Evolutionary conservation across 2,113 vertebrate species (phyloP), one percentile per base, ranked within the genome.

Genomic region (Atherinomorus stipes): DNA sequence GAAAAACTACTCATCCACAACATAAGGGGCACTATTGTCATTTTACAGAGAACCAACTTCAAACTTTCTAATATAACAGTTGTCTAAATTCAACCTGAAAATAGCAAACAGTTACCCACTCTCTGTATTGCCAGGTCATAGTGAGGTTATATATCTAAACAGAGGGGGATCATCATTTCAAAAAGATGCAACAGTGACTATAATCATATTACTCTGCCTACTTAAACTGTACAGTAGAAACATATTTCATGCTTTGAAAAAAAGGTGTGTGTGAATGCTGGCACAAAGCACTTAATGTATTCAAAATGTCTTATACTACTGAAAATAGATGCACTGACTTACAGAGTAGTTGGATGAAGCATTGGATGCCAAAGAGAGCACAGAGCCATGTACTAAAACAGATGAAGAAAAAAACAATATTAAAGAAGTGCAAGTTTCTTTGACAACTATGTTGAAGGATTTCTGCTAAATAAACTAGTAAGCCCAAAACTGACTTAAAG

Each of bases 311-410:
- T 11, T n/a, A 22, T 4, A 16, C 9, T 23, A 34, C 13, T 10
- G 22, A 56, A n/a, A 37, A 44, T 28, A n/a, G 21, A 18, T 54
- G 58, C 22, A 9, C 85, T 13, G 74, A 94, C 98, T 98, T 93
- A 99, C 98, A 63, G 97, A 99, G 90, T 98, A 97, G 77, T 95
- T 98, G 65, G 98, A 99, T 38, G 98, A 99, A 0, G 97, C 96
- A 2, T 96, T 99, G 78, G 98, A 99, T n/a, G 95, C 97, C 95
- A 99, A 85, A 68, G 98, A 99, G 83, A 99, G 94, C 62, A 97
- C 97, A 0, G 98, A 99, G 88, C 97, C 98, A 0, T 99, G 97
- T 69, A 98, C 97, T 99, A 94, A 92, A 81, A 85, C 40, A 78
- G 12, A 10, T 7, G 65, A 70, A 28, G 25, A 9, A 13, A 19